Conservation (phyloP, 2,113 vertebrate species). For the Burhinus oedicnemus region DNA sequence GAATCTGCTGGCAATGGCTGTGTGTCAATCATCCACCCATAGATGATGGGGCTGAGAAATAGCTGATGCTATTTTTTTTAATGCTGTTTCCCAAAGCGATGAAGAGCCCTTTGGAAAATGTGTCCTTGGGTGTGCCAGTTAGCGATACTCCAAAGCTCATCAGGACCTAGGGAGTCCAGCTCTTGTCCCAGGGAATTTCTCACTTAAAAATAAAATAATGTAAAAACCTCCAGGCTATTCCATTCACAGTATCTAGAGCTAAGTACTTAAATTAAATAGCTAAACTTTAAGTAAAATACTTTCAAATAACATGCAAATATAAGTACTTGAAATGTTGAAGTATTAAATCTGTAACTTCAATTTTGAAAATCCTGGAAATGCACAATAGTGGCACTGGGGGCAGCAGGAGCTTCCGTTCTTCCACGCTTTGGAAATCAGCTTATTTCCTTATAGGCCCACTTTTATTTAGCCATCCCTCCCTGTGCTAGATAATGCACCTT, state of each 20-base stretch:
- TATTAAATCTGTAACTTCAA: background rate
- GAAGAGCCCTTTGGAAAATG: background rate
- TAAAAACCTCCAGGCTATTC: background rate
- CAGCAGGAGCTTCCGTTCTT: background rate
- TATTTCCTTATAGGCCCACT: background rate
- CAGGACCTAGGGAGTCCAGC: rapidly evolving
- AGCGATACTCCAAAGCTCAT: rapidly evolving
- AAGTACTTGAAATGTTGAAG: background rate
- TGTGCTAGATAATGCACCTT: background rate
- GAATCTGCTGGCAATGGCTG: background rate
- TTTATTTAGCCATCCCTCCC: background rate
- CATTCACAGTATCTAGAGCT: background rate
- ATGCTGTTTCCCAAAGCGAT: background rate
- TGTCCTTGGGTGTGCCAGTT: background rate
- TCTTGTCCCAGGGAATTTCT: background rate
- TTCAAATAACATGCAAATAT: background rate
- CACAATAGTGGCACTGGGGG: rapidly evolving
- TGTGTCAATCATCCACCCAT: background rate
- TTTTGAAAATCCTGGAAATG: background rate
- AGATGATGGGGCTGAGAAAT: background rate
- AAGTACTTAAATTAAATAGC: no score
- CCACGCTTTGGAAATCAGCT: background rate
- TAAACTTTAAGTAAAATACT: no score
- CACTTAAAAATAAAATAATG: background rate
- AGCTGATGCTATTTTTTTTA: background rate